Evolutionary conservation across 2,888 invertebrate species (phyloP), one percentile per base, ranked within the genome.

Genomic region (Pteria penguin): DNA sequence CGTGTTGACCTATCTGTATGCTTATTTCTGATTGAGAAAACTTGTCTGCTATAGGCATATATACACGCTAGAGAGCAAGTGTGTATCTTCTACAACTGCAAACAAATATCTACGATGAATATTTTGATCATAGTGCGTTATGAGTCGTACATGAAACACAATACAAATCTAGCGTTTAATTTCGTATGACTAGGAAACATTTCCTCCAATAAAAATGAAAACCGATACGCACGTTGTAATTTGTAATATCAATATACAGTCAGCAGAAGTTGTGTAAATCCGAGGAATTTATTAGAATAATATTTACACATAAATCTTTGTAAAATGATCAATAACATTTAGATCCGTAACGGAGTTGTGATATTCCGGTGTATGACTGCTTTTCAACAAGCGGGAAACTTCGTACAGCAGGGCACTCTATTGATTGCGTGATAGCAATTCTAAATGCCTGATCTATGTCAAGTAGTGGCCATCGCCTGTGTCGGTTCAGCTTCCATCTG

Each of bases 1-100:
- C 76, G 63, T 68, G 76, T 72, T 76, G 76, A 76, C 72, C 72
- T 68, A 62, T 72, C 55, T 57, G 27, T 29, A 58, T 61, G 52
- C 45, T 32, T 54, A 54, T 72, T 65, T 72, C 65, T 66, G 63
- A 76, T 68, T 72, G 61, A 76, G 68, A 68, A 72, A 76, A 72
- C 70, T 76, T 67, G 68, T 76, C 76, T 45, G 76, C 36, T 55
- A 67, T 29, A 54, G 60, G 52, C 52, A 27, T 26, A 66, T 18
- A 36, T 26, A 52, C 5, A 29, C 27, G 65, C n/a, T n/a, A n/a
- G n/a, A n/a, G n/a, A n/a, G n/a, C n/a, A n/a, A n/a, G n/a, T n/a
- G n/a, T n/a, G n/a, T n/a, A n/a, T n/a, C n/a, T n/a, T n/a, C n/a
- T n/a, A n/a, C n/a, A n/a, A n/a, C n/a, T n/a, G n/a, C n/a, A n/a